A percentile compares a stretch with the other conserved stretches of the same genome.
Conservation (phyloP, 2,113 vertebrate species). For the Campylomormyrus numenius region DNA sequence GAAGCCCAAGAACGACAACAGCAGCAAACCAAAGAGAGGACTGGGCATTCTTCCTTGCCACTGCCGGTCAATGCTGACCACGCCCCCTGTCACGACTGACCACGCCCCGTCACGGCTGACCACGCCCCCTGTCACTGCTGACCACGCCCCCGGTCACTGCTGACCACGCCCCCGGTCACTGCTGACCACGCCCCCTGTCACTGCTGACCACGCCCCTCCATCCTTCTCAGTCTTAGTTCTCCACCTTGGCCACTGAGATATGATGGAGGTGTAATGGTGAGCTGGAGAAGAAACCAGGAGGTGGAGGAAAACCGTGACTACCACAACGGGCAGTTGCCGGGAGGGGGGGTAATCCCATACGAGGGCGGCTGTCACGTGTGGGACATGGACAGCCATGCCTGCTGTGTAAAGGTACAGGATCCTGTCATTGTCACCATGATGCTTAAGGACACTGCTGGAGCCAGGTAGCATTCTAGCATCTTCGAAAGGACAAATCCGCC, state of each 20-base stretch:
- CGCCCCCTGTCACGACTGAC: not conserved
- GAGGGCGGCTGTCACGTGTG: not conserved
- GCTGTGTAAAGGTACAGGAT: not conserved
- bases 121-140: conserved; percentile 35
- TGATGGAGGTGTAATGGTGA: conserved; percentile 20
- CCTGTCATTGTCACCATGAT: not conserved
- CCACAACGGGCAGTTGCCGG: not conserved
- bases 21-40: not conserved
- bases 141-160: conserved; percentile 28
- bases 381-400: not conserved
- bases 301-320: not conserved
- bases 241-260: conserved; percentile 10
- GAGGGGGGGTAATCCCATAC: not conserved
- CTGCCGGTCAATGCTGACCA: conserved; percentile 34
- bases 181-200: conserved; percentile 22
- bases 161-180: conserved; percentile 48
- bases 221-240: conserved; percentile 9
- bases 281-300: conserved; percentile 17
- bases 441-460: not conserved
- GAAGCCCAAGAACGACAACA: not conserved
- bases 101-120: conserved; percentile 38
- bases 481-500: not conserved
- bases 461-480: not conserved
- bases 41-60: conserved; percentile 44
- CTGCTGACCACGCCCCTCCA: not conserved